A percentile compares a stretch with the other conserved stretches of the same genome.
Evolutionary conservation across 2,888 invertebrate species (phyloP).

Genomic region (Erebia ligea): DNA sequence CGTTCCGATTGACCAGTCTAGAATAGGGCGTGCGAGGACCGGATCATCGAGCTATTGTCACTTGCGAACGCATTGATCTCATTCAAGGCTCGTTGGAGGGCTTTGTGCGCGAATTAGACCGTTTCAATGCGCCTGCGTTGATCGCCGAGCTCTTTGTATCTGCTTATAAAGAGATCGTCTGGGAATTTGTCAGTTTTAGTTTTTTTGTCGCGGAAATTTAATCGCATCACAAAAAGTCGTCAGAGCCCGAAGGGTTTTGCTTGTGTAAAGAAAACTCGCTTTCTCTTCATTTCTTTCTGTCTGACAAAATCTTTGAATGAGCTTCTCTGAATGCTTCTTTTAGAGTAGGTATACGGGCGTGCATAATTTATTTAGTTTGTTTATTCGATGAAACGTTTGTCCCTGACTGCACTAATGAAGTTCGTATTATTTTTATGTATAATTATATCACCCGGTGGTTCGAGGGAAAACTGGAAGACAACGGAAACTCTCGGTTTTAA

Average conservation of each 20-base stretch:
- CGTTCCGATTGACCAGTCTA: conserved; percentile 33
- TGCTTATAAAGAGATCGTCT: conserved; percentile 29
- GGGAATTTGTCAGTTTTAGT: conserved; percentile 25
- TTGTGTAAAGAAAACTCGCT: not conserved
- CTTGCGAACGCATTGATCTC: conserved; percentile 26
- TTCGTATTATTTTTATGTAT: no score
- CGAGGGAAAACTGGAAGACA: no score
- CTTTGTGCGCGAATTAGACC: conserved; percentile 37
- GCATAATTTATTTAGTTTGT: no score
- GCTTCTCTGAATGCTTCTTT: no score
- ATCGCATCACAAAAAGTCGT: not conserved
- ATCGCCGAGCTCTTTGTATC: conserved; percentile 27
- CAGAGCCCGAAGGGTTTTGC: no score
- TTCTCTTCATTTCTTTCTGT: no score
- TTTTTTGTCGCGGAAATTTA: conserved; percentile 5
- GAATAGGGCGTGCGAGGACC: conserved; percentile 27
- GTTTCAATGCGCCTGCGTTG: conserved; percentile 39
- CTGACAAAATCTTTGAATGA: no score
- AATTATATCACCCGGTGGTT: no score
- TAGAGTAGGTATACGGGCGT: no score
- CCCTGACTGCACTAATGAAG: no score
- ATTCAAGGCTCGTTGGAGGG: conserved; percentile 30
- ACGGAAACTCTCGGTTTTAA: no score
- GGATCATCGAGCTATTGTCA: conserved; percentile 23
- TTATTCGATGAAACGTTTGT: no score